Conservation (phyloP, 2,888 invertebrate genomes). For the Drosophila prolongata region DNA sequence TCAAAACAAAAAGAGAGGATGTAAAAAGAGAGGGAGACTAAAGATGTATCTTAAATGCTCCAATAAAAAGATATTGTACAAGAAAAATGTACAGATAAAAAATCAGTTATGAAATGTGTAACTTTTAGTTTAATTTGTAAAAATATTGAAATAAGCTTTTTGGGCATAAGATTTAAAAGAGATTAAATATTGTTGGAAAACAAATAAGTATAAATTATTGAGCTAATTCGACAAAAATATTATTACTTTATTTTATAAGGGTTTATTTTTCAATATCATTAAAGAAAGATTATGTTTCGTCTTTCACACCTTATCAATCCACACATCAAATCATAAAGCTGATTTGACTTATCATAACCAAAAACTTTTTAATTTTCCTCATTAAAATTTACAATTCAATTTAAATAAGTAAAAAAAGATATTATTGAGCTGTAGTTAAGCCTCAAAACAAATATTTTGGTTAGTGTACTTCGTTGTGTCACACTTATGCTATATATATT, state of each 20-base stretch:
- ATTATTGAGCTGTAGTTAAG: too few relatives aligned
- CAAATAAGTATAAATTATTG: too few relatives aligned
- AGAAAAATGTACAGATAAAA: not conserved
- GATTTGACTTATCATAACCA: conserved; percentile 1
- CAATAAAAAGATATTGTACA: conserved; percentile 6
- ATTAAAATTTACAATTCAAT: not conserved
- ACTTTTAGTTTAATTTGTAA: too few relatives aligned
- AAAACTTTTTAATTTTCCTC: too few relatives aligned
- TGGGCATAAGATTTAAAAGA: too few relatives aligned
- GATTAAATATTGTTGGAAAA: too few relatives aligned
- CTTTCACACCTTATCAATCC: not conserved
- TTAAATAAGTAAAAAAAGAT: too few relatives aligned
- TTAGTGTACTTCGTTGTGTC: not conserved
- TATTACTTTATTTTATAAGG: not conserved
- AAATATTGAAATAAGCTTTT: too few relatives aligned
- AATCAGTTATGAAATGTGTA: not conserved
- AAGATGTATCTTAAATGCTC: conserved; percentile 4
- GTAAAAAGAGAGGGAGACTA: conserved; percentile 5
- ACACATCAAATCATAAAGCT: conserved; percentile 6
- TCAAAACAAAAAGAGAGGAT: conserved; percentile 24
- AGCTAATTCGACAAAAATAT: too few relatives aligned
- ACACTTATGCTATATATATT: conserved; percentile 14
- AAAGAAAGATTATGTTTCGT: too few relatives aligned
- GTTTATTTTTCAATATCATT: not conserved
- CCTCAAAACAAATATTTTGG: not conserved